A percentile compares a stretch with the other conserved stretches of the same genome.
These are phyloP conservation scores for Physocephala rufipes DNA, from an alignment of 2,888 invertebrate species.

Conservation along the genomic window DNA sequence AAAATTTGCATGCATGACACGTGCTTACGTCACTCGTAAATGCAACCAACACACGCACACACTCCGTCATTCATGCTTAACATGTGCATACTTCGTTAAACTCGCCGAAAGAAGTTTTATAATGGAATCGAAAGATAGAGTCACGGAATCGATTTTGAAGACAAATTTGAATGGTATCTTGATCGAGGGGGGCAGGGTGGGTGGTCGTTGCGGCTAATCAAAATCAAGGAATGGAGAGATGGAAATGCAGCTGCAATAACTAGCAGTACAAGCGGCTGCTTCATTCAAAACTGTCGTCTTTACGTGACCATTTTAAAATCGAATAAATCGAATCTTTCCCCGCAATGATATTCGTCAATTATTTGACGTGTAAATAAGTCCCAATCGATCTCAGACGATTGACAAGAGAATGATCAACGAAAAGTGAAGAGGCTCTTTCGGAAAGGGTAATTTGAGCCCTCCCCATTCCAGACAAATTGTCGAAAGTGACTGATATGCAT, in stretches of 20 bases:
- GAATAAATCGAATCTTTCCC: background rate
- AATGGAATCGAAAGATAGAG: background rate
- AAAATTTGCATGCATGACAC: slow-evolving; percentile 46
- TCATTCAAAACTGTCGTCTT: too few relatives aligned
- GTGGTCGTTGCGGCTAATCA: background rate
- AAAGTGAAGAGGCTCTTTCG: background rate
- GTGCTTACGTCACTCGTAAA: slow-evolving; percentile 43
- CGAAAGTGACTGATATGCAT: background rate
- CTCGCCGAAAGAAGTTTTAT: slow-evolving; percentile 7
- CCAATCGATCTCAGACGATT: slow-evolving; percentile 21
- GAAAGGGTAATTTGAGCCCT: too few relatives aligned
- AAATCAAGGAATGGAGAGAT: background rate
- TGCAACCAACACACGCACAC: slow-evolving; percentile 17
- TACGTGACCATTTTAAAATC: slow-evolving; percentile 31
- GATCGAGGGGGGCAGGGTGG: background rate
- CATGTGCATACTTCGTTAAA: background rate
- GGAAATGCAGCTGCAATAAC: slow-evolving; percentile 2
- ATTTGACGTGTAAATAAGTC: slow-evolving; percentile 28
- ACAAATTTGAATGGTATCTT: background rate
- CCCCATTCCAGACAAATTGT: too few relatives aligned
- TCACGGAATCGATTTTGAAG: slow-evolving; percentile 5
- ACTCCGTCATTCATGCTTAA: background rate
- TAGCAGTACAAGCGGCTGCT: too few relatives aligned
- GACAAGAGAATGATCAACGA: slow-evolving; percentile 2
- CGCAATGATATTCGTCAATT: background rate